These are phyloP conservation scores for Helostoma temminkii DNA, from an alignment of 2,797 vertebrate genomes.

Conservation along the genomic window DNA sequence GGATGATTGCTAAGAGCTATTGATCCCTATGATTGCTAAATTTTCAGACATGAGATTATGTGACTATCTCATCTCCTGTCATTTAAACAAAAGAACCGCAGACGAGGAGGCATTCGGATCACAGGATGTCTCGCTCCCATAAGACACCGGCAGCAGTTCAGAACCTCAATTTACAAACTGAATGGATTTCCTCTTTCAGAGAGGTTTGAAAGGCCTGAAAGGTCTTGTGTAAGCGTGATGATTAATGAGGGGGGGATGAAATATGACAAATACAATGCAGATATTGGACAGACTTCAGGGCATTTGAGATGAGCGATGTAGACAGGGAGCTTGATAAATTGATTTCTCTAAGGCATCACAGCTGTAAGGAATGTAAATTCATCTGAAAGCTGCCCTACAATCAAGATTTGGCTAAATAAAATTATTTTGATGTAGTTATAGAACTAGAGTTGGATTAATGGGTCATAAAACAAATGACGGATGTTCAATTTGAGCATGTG, in stretches of 20 bases:
- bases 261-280: constrained; percentile 18
- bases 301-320: not conserved
- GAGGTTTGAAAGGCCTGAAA: constrained; percentile 10
- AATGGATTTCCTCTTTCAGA: constrained; percentile 23
- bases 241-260: constrained; percentile 42
- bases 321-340: constrained; percentile 1
- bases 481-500: too few relatives aligned
- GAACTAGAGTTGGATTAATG: too few relatives aligned
- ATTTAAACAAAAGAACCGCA: not conserved
- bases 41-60: not conserved
- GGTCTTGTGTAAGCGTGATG: constrained; percentile 11
- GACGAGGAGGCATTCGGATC: not conserved
- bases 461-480: too few relatives aligned
- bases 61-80: not conserved
- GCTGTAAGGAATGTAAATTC: not conserved
- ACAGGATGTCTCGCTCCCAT: not conserved
- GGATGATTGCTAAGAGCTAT: not conserved
- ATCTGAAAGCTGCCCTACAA: not conserved
- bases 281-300: constrained; percentile 12
- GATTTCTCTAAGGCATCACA: constrained; percentile 11
- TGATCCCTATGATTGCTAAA: not conserved
- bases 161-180: constrained; percentile 45
- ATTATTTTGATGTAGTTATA: not conserved
- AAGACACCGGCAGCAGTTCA: constrained; percentile 13
- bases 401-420: not conserved